Evolutionary conservation across 2,888 invertebrate genomes (phyloP).

Genomic region (Leptinotarsa haldemani): DNA sequence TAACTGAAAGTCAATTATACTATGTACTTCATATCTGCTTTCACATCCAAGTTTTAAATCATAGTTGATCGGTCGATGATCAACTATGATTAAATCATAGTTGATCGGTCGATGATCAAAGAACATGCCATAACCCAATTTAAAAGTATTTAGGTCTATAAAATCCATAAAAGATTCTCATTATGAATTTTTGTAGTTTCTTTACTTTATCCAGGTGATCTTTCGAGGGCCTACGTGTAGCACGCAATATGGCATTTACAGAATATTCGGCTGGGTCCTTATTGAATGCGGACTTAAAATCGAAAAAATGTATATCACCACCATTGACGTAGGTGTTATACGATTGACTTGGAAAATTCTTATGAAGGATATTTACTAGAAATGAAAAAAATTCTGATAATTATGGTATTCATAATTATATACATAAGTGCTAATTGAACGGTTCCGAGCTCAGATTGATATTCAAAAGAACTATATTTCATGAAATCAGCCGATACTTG

Average conservation of each 20-base stretch:
- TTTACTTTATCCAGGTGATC: slow-evolving; percentile 30
- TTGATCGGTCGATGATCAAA: slow-evolving; percentile 29
- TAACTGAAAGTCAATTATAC: no score
- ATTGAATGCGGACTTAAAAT: slow-evolving; percentile 2
- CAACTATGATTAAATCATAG: no score
- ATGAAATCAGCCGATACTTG: no score
- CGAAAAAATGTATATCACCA: not conserved
- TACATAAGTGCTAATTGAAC: no score
- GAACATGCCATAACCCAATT: slow-evolving; percentile 48
- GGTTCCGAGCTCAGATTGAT: no score
- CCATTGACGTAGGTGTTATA: not conserved
- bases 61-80: not conserved
- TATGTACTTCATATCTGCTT: not conserved
- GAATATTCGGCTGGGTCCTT: slow-evolving; percentile 19
- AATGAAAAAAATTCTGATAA: no score
- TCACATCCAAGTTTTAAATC: not conserved
- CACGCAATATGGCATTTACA: slow-evolving; percentile 44
- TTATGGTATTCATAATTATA: no score
- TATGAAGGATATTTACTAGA: no score
- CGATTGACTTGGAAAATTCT: no score
- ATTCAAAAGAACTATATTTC: no score
- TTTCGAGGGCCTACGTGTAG: slow-evolving; percentile 41
- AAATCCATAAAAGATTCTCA: slow-evolving; percentile 39
- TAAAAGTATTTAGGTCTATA: slow-evolving; percentile 45
- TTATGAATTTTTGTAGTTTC: slow-evolving; percentile 39